phyloP scores from a whole-genome alignment of 2,797 vertebrate genomes.

The Phrynocephalus forsythii region DNA sequence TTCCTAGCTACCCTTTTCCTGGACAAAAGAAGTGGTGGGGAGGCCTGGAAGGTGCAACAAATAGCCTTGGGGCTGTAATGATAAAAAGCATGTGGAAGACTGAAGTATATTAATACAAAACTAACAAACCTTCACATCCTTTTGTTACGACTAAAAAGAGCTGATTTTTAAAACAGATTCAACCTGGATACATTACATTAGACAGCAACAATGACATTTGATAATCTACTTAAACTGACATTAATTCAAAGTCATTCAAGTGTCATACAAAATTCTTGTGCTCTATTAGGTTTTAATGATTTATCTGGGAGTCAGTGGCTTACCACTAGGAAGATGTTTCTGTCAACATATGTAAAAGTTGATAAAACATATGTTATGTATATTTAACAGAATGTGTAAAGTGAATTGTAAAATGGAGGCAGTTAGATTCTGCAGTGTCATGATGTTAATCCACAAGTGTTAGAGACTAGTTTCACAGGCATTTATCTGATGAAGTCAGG shows the following conservation, averaged over 20 bases:
- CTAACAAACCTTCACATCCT: not conserved
- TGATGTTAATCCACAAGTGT: too few relatives aligned
- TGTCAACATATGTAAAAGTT: too few relatives aligned
- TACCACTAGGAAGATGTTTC: not conserved
- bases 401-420: too few relatives aligned
- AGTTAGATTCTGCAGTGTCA: too few relatives aligned
- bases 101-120: not conserved
- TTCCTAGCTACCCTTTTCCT: too few relatives aligned
- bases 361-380: too few relatives aligned
- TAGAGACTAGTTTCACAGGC: too few relatives aligned
- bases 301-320: not conserved
- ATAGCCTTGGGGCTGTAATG: too few relatives aligned
- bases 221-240: not conserved
- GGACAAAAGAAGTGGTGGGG: too few relatives aligned
- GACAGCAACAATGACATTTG: not conserved
- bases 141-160: not conserved
- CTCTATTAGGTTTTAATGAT: not conserved
- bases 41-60: too few relatives aligned
- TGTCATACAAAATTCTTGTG: not conserved
- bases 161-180: not conserved
- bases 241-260: not conserved
- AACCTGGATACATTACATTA: not conserved
- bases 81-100: not conserved
- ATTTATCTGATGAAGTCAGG: too few relatives aligned
- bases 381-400: too few relatives aligned